Percentiles rank a stretch among this genome's conserved stretches.
phyloP scores from a whole-genome alignment of 2,888 invertebrate genomes.

The Drosophila anceps region DNA sequence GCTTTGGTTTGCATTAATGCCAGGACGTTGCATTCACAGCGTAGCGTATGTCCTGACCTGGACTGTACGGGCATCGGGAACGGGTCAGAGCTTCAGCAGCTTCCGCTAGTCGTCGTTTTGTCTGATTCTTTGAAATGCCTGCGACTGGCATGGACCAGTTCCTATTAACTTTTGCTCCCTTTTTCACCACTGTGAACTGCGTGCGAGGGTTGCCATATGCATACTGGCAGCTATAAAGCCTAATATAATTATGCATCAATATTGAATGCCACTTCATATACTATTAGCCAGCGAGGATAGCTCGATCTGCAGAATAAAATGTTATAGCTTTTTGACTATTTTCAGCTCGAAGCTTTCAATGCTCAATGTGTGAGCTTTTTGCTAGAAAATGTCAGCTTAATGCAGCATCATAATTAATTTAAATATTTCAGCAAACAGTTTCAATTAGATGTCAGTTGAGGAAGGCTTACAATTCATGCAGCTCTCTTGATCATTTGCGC shows the following conservation, averaged over 20 bases:
- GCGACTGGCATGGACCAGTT: not conserved
- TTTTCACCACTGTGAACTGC: not conserved
- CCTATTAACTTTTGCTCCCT: conserved; percentile 4
- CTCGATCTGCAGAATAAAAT: no score
- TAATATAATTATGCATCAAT: conserved; percentile 63
- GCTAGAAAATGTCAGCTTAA: no score
- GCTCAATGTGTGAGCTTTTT: no score
- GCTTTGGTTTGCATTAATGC: conserved; percentile 48
- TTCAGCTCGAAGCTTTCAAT: no score
- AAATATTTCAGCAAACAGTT: no score
- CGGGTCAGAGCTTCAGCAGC: not conserved
- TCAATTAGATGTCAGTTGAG: no score
- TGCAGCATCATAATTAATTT: no score
- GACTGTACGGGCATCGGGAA: not conserved
- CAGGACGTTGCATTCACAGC: conserved; percentile 28
- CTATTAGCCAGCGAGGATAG: no score
- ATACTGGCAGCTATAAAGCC: conserved; percentile 25
- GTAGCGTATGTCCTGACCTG: conserved; percentile 13
- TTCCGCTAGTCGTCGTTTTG: conserved; percentile 30
- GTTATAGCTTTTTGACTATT: no score
- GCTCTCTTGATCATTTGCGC: not conserved
- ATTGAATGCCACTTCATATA: conserved; percentile 25
- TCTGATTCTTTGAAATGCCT: conserved; percentile 18
- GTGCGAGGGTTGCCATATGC: conserved; percentile 13
- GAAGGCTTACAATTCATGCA: not conserved